Evolutionary conservation across 2,888 invertebrate genomes (phyloP), one percentile per base, ranked within the genome.

Genomic region (Epicampocera succincta): DNA sequence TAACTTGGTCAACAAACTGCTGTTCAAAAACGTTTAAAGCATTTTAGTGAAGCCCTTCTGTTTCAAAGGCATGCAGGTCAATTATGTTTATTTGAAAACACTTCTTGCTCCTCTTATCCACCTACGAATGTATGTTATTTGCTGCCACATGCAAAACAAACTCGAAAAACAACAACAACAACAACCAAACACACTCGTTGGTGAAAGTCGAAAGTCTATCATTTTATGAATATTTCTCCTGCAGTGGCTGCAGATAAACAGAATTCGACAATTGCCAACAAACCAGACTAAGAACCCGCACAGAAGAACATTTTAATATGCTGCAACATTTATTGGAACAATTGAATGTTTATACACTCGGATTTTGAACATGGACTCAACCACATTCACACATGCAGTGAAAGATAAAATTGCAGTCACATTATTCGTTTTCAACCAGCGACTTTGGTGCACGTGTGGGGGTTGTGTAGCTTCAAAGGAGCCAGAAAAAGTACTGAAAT

Each of bases 121-220:
- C 6, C 21, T 3, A 19, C 11, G 15, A 48, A 17, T 33, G 42
- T 44, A 50, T 68, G 50, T 68, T 75, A 50, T 66, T 65, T 63
- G 63, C 13, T 79, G 72, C 72, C 79, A 72, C 78, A 75, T 72
- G 66, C 60, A 78, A 66, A 75, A 75, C 72, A 78, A 75, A 71
- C 56, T 48, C 61, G 6, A 54, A 69, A n/a, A 73, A 21, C 42
- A 63, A 38, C 19, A 17, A 19, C 4, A 54, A 69, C 12, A 73
- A 21, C 42, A 63, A 38, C 19, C 25, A 19, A 11, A n/a, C 46
- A 52, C 38, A 50, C 25, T n/a, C 12, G 54, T 25, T 33, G 38
- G 46, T 48, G 46, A 25, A 19, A 68, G 54, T 44, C 2, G 46
- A 25, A 19, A 68, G 54, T 44, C 2, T 29, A 68, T 68, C 44